Evolutionary conservation across 2,888 invertebrate species (phyloP).

Genomic region (Clitarchus hookeri): DNA sequence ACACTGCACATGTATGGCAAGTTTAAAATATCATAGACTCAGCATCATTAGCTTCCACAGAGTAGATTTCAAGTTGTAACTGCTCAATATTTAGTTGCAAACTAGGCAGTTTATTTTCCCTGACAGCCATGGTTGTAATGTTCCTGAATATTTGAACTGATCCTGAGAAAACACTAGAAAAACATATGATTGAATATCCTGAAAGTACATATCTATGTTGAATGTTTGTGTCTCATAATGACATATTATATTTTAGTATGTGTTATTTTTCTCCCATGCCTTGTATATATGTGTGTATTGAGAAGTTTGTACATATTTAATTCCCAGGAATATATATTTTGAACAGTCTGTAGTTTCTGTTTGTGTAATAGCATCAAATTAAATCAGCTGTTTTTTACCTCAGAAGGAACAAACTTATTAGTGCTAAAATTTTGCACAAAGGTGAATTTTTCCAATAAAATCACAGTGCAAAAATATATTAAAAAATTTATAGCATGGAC

Average conservation of each 20-base stretch:
- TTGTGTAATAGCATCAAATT: neutral
- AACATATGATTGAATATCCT: slow-evolving; percentile 18
- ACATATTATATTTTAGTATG: slow-evolving; percentile 3
- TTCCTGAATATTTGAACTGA: neutral
- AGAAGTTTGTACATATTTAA: slow-evolving; percentile 14
- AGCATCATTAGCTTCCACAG: neutral
- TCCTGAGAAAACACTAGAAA: neutral
- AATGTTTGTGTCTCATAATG: slow-evolving; percentile 8
- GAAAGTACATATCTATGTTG: slow-evolving; percentile 24
- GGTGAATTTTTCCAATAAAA: slow-evolving; percentile 10
- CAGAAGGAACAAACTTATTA: neutral
- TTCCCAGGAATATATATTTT: slow-evolving; percentile 14
- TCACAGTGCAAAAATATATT: neutral
- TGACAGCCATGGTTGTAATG: neutral
- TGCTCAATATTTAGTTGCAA: neutral
- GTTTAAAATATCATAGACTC: neutral
- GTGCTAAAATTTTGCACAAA: neutral
- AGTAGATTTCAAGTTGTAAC: neutral
- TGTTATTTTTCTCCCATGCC: slow-evolving; percentile 10
- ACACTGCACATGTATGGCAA: neutral
- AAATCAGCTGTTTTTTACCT: neutral
- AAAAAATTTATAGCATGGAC: no score
- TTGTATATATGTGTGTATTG: slow-evolving; percentile 14
- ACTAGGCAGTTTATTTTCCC: neutral
- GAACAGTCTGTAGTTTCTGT: neutral